Evolutionary conservation across 2,113 vertebrate genomes (phyloP).

Genomic region (Datnioides undecimradiatus): DNA sequence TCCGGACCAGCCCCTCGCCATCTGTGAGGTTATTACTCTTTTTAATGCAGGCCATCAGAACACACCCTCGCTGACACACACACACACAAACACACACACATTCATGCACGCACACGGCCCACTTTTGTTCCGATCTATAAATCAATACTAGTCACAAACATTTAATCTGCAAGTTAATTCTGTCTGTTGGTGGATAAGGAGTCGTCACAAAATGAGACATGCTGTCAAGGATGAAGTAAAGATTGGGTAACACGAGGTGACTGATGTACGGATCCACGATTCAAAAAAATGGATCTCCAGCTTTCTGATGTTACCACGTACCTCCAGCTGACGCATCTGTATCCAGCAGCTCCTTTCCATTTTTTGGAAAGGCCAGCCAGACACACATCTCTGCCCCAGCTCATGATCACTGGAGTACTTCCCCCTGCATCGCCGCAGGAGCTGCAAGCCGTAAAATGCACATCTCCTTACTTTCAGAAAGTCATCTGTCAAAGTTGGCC

Average conservation of each 20-base stretch:
- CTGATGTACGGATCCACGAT: background rate
- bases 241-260: conserved; percentile 16
- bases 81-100: too few relatives aligned
- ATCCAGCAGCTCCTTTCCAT: background rate
- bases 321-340: background rate
- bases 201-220: conserved; percentile 42
- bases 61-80: conserved; percentile 50
- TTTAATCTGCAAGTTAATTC: conserved; percentile 79
- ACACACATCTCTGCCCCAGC: conserved; percentile 2
- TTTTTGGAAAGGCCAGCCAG: background rate
- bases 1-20: conserved; percentile 80
- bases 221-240: conserved; percentile 32
- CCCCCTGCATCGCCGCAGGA: conserved; percentile 18
- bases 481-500: conserved; percentile 78
- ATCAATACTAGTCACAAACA: conserved; percentile 78
- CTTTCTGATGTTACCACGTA: background rate
- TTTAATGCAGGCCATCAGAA: conserved; percentile 76
- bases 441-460: conserved; percentile 72
- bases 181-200: conserved; percentile 34
- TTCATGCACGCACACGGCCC: conserved; percentile 49
- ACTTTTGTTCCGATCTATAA: conserved; percentile 74
- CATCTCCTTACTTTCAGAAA: conserved; percentile 71
- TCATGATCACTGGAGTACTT: conserved; percentile 1
- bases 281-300: background rate
- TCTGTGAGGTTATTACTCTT: conserved; percentile 84